Conservation (phyloP, 2,113 vertebrate genomes). For the Amblyopsis rosae region DNA sequence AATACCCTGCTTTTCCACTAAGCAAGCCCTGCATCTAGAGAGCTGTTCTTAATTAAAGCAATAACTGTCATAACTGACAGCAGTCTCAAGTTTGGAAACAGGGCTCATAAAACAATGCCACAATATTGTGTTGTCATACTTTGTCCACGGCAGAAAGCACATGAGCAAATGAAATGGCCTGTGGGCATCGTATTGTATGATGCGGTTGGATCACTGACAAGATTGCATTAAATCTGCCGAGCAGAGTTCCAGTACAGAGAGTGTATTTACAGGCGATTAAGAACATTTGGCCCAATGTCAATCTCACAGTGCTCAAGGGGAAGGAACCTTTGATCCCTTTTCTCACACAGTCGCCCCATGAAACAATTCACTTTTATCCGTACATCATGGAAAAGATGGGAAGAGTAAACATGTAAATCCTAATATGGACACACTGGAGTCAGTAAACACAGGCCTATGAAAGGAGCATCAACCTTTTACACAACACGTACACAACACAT, state of each 20-base stretch:
- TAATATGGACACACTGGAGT: slow-evolving; percentile 16
- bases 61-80: slow-evolving; percentile 2
- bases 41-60: neutral
- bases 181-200: slow-evolving; percentile 9
- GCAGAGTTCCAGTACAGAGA: slow-evolving; percentile 13
- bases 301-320: slow-evolving; percentile 17
- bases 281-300: slow-evolving; percentile 25
- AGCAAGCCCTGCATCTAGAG: too few species aligned
- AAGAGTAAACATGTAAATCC: neutral
- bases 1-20: neutral
- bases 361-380: slow-evolving; percentile 8
- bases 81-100: slow-evolving; percentile 3
- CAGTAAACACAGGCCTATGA: neutral
- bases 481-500: too few species aligned
- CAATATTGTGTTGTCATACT: neutral
- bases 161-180: slow-evolving; percentile 28
- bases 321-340: slow-evolving; percentile 29
- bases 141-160: slow-evolving; percentile 23
- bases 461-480: neutral
- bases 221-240: slow-evolving; percentile 44
- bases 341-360: slow-evolving; percentile 2
- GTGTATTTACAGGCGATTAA: slow-evolving; percentile 32
- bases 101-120: neutral
- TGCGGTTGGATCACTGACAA: slow-evolving; percentile 7
- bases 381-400: slow-evolving; percentile 4